These are phyloP conservation scores for Episyrphus balteatus DNA, from an alignment of 1,140 invertebrate genomes.

Conservation along the genomic window DNA sequence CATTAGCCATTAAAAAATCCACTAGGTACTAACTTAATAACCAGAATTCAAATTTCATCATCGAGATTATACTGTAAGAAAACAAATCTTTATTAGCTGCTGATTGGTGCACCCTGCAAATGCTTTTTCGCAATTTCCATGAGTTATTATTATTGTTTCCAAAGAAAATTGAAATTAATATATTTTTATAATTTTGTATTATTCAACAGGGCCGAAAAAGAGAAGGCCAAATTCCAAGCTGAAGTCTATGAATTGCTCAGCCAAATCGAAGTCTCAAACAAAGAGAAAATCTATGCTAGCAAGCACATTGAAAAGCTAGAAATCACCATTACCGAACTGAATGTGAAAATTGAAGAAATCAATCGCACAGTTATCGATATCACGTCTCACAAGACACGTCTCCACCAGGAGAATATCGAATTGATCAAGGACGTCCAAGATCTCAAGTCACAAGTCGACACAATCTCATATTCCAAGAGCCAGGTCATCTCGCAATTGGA, in stretches of 20 bases:
- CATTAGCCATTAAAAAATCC: too few relatives aligned
- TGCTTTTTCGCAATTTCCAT: too few relatives aligned
- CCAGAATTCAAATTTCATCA: too few relatives aligned
- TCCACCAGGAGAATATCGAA: constrained; percentile 88
- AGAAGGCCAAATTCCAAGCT: constrained; percentile 90
- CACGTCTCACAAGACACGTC: constrained; percentile 76
- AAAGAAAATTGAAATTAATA: too few relatives aligned
- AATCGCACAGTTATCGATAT: constrained; percentile 91
- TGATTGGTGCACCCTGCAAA: too few relatives aligned
- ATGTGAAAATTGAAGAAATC: constrained; percentile 89
- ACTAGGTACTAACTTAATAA: too few relatives aligned
- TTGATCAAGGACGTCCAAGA: constrained; percentile 89
- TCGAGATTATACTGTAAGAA: too few relatives aligned
- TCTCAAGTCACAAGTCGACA: constrained; percentile 86
- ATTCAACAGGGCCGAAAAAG: constrained; percentile 74
- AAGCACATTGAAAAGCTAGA: constrained; percentile 88
- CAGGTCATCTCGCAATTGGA: constrained; percentile 83
- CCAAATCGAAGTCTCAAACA: constrained; percentile 83
- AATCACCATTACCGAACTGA: constrained; percentile 75
- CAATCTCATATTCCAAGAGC: constrained; percentile 75
- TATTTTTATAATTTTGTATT: background rate
- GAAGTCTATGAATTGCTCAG: constrained; percentile 92
- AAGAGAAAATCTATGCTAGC: constrained; percentile 75
- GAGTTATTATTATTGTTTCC: too few relatives aligned
- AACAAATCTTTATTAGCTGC: too few relatives aligned